Base-by-base conservation (phyloP, 37 sponge, comb jelly and placozoan species). In the Chondrosia reniformis region DNA sequence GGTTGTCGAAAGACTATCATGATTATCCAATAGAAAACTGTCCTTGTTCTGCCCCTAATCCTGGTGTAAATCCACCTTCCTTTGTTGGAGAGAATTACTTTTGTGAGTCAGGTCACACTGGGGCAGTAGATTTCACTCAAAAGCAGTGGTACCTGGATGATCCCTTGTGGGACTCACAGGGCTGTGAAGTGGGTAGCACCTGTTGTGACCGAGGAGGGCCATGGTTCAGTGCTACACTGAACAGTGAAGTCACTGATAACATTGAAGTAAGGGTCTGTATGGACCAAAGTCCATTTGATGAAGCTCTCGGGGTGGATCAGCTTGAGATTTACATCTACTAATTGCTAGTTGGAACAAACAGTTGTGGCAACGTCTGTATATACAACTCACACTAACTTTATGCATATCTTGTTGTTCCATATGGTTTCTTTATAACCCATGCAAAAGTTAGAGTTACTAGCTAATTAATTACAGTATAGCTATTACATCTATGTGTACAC, bases 81-180 rank as follows among this genome's bases (percentile, higher is more conserved):
- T 36, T 63, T 78, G 64, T 58, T 13, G 61, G 61, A 57, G 28
- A 61, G 2, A 21, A 78, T 64, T 78, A 78, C 45, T 78, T 62
- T 45, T 78, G 79, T 22, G 79, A 78, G 15, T 55, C 79, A 6
- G 63, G 46, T 15, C 39, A 30, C 27, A 17, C 2, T 55, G 37
- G 45, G 8, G 0, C 13, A 34, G 25, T 33, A 7, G n/a, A n/a
- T n/a, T n/a, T n/a, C n/a, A n/a, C n/a, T n/a, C n/a, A n/a, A n/a
- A n/a, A n/a, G n/a, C 0, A 4, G 8, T 57, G 24, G 28, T 34
- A 39, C 15, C 17, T 10, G 30, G 56, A 61, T 34, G 79, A 78
- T 37, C 79, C 79, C 21, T 45, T 78, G 30, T 78, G 79, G 79
- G 79, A 78, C 45, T 40, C 44, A 21, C 17, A 12, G 0, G 61